Base-by-base conservation (phyloP, 2,113 vertebrate species). In the Neogobius melanostomus region DNA sequence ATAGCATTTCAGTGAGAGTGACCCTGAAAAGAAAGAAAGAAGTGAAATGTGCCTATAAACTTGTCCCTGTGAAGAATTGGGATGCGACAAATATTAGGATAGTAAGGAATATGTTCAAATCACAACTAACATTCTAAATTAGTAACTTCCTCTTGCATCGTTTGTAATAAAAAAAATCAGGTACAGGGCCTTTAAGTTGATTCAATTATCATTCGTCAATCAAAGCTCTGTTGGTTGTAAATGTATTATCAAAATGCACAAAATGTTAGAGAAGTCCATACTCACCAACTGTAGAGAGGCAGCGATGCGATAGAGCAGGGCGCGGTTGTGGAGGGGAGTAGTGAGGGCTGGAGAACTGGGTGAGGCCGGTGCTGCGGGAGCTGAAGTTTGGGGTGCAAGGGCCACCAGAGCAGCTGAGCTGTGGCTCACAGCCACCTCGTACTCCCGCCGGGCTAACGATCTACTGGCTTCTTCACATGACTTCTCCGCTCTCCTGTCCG, bases 381-480 rank as follows among this genome's bases (percentile, higher is more conserved):
- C 51, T 81, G 91, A 90, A 90, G 93, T 90, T 88, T 87, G 92
- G 79, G 95, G 94, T 86, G 93, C 93, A 62, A 98, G 94, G 84
- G 93, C 94, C 87, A 96, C 94, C 82, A 97, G 94, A 78, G 96
- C 95, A 74, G 98, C 96, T 67, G 96, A 95, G 92, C 96, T 97
- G 90, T 96, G 95, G 92, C 92, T 95, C 90, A 96, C 95, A 74
- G 94, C 94, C 83, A 95, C 94, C 89, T 98, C 95, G 93, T 97
- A 98, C 90, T 99, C 96, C 91, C 94, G 94, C 92, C 94, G 95
- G 88, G 92, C 93, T 90, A 98, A 94, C 69, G 95, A 99, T 93
- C 95, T 96, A 91, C 95, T 95, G 84, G 96, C 96, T 97, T 98
- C 94, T 96, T 99, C 96, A 98, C 97, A 99, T 95, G 96, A 95